These are phyloP conservation scores for Salticus scenicus DNA, from an alignment of 2,888 invertebrate genomes.

Conservation along the genomic window DNA sequence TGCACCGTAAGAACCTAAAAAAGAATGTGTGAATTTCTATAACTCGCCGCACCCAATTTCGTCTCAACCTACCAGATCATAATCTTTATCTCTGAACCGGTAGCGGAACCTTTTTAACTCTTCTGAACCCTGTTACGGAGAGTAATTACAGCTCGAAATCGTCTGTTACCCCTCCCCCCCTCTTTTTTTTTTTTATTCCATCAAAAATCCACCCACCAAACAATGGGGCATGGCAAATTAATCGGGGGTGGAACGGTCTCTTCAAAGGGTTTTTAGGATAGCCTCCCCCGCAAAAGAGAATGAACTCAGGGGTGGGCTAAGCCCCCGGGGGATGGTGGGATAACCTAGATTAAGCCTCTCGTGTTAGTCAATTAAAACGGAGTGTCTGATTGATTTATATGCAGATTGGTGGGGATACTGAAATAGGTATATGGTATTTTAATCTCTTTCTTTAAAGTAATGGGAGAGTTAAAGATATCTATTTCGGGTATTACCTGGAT, in stretches of 20 bases:
- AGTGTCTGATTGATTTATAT: constrained; percentile 15
- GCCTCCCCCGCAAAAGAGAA: constrained; percentile 18
- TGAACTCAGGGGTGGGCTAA: not conserved
- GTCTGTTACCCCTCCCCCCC: not conserved
- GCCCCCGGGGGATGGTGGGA: not conserved
- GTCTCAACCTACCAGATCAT: not conserved
- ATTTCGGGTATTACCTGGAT: not conserved
- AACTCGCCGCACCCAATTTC: not conserved
- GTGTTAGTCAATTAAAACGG: constrained; percentile 9
- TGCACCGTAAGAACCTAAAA: not conserved
- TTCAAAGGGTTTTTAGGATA: constrained; percentile 34
- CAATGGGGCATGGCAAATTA: constrained; percentile 34
- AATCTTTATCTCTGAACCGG: constrained; percentile 32
- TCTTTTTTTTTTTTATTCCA: not conserved
- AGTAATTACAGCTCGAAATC: constrained; percentile 26
- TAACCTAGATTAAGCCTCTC: not conserved
- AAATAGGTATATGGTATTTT: not conserved
- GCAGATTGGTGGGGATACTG: not conserved
- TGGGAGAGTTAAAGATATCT: not conserved
- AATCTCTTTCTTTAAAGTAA: not conserved
- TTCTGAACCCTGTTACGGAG: constrained; percentile 22
- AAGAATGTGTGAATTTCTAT: constrained; percentile 11
- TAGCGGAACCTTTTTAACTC: constrained; percentile 38
- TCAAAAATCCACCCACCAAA: constrained; percentile 33
- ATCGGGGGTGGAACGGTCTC: constrained; percentile 16